Base-by-base conservation (phyloP, 2,113 vertebrate species). In the Proterorhinus semilunaris region DNA sequence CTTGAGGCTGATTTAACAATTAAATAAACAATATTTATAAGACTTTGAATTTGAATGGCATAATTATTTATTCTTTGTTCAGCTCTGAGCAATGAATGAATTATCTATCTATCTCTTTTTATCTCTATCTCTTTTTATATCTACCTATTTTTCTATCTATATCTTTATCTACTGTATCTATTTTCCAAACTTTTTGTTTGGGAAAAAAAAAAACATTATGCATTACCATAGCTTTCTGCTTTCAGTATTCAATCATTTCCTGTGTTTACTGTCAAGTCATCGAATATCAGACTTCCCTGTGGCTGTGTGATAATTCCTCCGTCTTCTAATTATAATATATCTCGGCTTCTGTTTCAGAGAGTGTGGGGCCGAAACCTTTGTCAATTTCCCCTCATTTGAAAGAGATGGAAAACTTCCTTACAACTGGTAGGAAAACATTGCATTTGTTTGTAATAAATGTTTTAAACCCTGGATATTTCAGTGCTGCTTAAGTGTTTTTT, bases 331-430 rank as follows among this genome's bases (percentile, higher is more conserved):
- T 27, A 4, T 1, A 2, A 1, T 36, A 0, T 71, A 46, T 68
- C 27, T 7, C 0, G 27, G 5, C 48, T 12, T 64, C 4, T 61
- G 5, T 74, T 90, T 62, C 90, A 99, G 97, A 83, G 96, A 97
- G 6, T 97, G 97, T 0, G 96, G 96, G 5, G 96, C 96, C 0
- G 96, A 98, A 78, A 98, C 96, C 0, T 99, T 99, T 47, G 95
- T 99, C 69, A 99, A 99, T 71, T 99, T 99, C 21, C 95, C 97
- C 0, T 96, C 97, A 0, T 94, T 99, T 59, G 97, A 99, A 71
- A 89, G 96, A 71, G 97, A 98, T 57, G 96, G 96, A 11, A 99
- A 99, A 54, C 95, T 98, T 36, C 96, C 97, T 0, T 98, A 98
- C 79, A 99, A 96, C 64, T 99, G 97, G 97, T 99, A 92, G 83